Conservation (phyloP, 2,113 vertebrate genomes). For the Cinclus cinclus region DNA sequence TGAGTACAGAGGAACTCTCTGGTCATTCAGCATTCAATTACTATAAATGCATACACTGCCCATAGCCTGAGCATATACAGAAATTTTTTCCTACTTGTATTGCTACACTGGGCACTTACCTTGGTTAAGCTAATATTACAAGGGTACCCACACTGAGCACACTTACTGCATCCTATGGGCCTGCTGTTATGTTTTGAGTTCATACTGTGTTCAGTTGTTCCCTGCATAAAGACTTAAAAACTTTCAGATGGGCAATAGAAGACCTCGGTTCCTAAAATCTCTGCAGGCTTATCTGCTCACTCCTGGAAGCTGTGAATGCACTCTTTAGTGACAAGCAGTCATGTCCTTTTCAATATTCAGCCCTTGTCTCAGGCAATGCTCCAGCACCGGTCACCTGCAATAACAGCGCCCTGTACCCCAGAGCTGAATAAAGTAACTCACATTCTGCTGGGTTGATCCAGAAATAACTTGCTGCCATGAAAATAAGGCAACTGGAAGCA, state of each 20-base stretch:
- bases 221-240: not conserved
- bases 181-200: not conserved
- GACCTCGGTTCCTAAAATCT: not conserved
- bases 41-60: not conserved
- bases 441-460: not conserved
- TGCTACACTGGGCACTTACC: too few species aligned
- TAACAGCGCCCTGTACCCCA: not conserved
- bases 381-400: not conserved
- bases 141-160: accelerated
- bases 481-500: not conserved
- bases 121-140: not conserved
- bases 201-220: not conserved
- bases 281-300: not conserved
- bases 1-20: not conserved
- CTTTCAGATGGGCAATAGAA: not conserved
- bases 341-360: not conserved
- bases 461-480: not conserved
- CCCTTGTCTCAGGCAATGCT: not conserved
- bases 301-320: not conserved
- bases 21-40: not conserved
- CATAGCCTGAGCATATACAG: not conserved
- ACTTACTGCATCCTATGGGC: not conserved
- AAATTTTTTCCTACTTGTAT: not conserved
- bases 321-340: not conserved
- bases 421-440: not conserved